Evolutionary conservation across 2,113 vertebrate species (phyloP).

Genomic region (Cepphus grylle): DNA sequence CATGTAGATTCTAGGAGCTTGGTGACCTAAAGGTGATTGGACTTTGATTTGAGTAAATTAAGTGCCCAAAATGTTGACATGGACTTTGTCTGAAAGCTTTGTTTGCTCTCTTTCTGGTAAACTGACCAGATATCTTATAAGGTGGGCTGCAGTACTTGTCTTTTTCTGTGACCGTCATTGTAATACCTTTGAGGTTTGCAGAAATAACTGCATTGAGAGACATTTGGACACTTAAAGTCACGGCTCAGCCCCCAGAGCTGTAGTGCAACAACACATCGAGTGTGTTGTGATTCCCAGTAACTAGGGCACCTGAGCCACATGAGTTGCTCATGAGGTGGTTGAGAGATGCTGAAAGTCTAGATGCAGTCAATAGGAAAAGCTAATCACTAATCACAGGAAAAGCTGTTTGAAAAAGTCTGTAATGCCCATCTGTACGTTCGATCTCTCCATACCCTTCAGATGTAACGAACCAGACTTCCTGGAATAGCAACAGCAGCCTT

Average conservation of each 20-base stretch:
- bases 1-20: neutral
- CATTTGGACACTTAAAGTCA: neutral
- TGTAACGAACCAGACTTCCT: neutral
- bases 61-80: neutral
- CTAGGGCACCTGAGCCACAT: neutral
- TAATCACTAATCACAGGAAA: too few relatives aligned
- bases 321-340: neutral
- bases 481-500: neutral
- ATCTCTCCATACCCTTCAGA: neutral
- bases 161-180: neutral
- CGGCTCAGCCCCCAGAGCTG: neutral
- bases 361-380: neutral
- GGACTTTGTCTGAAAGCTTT: neutral
- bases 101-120: neutral
- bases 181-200: neutral
- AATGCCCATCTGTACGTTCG: neutral
- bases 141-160: neutral
- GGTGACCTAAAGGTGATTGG: neutral
- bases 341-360: neutral
- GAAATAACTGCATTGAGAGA: neutral
- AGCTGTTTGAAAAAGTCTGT: neutral
- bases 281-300: neutral
- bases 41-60: neutral
- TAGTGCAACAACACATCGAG: neutral
- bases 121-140: neutral